A percentile compares a stretch with the other conserved stretches of the same genome.
These are phyloP conservation scores for Gambusia affinis DNA, from an alignment of 2,113 vertebrate species.

Conservation along the genomic window DNA sequence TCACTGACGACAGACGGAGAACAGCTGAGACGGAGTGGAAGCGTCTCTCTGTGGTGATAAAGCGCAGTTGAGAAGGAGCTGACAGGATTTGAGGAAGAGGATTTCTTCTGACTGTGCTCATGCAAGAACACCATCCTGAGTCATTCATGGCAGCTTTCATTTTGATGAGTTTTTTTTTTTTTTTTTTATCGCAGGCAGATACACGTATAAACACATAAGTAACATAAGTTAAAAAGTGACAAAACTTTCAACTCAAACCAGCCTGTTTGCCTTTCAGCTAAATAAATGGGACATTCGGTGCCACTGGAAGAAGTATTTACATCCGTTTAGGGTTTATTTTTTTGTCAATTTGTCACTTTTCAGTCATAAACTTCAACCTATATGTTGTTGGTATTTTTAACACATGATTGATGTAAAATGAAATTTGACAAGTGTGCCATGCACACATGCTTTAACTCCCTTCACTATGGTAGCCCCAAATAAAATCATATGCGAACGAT, in stretches of 20 bases:
- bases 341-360: background rate
- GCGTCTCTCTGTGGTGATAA: conserved; percentile 46
- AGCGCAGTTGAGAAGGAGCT: conserved; percentile 19
- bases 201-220: background rate
- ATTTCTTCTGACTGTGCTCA: conserved; percentile 29
- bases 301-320: background rate
- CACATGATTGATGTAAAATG: background rate
- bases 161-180: background rate
- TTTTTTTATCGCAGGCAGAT: background rate
- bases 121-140: background rate
- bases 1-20: conserved; percentile 43
- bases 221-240: background rate
- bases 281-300: background rate
- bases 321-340: background rate
- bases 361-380: background rate
- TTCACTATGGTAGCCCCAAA: background rate
- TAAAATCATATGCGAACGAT: background rate
- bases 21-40: conserved; percentile 35
- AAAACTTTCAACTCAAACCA: background rate
- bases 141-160: background rate
- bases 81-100: conserved; percentile 12
- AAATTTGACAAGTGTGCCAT: background rate
- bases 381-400: background rate
- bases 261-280: background rate
- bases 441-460: background rate